Conservation (phyloP, 2,797 vertebrate species). For the Enteromius trimaculatus region DNA sequence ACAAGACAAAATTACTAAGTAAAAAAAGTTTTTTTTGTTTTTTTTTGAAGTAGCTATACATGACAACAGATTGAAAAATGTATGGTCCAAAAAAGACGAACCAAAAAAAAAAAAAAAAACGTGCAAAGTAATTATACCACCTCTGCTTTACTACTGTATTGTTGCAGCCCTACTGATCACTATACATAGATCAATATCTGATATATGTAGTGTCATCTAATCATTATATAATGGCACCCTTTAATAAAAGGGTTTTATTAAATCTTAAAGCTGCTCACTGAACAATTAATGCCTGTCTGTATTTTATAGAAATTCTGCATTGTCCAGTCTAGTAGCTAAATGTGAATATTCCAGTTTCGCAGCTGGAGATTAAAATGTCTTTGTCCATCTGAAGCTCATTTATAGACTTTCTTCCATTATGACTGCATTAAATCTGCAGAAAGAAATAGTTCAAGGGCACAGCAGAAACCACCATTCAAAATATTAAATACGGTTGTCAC, state of each 20-base stretch:
- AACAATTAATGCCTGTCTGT: conserved; percentile 77
- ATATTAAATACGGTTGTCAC: conserved; percentile 82
- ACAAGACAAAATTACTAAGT: no score
- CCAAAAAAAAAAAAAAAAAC: no score
- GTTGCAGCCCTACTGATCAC: no score
- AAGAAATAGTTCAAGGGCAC: conserved; percentile 81
- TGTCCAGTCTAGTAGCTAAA: conserved; percentile 70
- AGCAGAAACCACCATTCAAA: conserved; percentile 77
- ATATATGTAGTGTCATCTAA: conserved; percentile 32
- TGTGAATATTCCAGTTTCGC: conserved; percentile 75
- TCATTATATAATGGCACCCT: conserved; percentile 32
- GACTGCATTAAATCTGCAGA: conserved; percentile 81
- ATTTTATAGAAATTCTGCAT: conserved; percentile 78
- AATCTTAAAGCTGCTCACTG: conserved; percentile 67
- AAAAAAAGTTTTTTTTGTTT: no score
- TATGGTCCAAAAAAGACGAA: no score
- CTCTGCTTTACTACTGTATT: no score
- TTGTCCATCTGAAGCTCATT: conserved; percentile 78
- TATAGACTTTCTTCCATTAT: conserved; percentile 78
- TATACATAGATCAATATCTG: no score
- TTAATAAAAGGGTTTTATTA: conserved; percentile 69
- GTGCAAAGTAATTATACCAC: no score
- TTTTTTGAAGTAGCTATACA: no score
- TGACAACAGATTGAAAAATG: no score
- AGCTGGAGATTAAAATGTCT: conserved; percentile 76